These are phyloP conservation scores for Platysteira castanea DNA, from an alignment of 2,113 vertebrate species.

Conservation along the genomic window DNA sequence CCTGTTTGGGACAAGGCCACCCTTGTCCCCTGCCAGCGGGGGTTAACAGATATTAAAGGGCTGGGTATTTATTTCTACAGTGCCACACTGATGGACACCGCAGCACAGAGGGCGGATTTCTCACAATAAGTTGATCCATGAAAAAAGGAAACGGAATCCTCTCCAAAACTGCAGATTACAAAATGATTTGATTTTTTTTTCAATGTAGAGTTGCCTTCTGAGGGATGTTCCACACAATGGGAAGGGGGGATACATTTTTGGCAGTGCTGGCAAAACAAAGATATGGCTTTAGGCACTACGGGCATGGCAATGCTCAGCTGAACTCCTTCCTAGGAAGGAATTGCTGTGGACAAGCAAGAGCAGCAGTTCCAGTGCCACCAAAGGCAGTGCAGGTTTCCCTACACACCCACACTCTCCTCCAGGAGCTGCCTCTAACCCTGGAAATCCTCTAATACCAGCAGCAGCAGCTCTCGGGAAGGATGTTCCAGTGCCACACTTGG, in stretches of 20 bases:
- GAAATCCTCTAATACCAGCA: not conserved
- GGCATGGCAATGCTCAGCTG: no score
- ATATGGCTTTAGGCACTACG: not conserved
- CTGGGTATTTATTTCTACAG: not conserved
- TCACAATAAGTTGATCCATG: not conserved
- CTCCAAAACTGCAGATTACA: not conserved
- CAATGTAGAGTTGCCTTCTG: rapidly evolving
- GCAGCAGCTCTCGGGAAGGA: not conserved
- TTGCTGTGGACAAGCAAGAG: not conserved
- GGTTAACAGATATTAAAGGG: not conserved
- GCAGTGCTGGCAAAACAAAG: not conserved
- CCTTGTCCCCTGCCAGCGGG: not conserved
- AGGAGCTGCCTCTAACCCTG: not conserved
- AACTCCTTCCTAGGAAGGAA: not conserved
- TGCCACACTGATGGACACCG: no score
- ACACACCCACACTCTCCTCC: not conserved
- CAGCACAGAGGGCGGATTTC: not conserved
- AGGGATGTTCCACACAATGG: not conserved
- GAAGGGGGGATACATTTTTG: not conserved
- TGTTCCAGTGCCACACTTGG: not conserved
- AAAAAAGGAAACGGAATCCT: not conserved
- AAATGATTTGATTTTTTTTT: not conserved
- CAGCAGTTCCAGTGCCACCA: not conserved
- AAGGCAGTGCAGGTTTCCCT: not conserved
- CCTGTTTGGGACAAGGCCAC: not conserved